These are phyloP conservation scores for Loris lydekkerianus DNA, from an alignment of 2,797 vertebrate species.

Conservation along the genomic window DNA sequence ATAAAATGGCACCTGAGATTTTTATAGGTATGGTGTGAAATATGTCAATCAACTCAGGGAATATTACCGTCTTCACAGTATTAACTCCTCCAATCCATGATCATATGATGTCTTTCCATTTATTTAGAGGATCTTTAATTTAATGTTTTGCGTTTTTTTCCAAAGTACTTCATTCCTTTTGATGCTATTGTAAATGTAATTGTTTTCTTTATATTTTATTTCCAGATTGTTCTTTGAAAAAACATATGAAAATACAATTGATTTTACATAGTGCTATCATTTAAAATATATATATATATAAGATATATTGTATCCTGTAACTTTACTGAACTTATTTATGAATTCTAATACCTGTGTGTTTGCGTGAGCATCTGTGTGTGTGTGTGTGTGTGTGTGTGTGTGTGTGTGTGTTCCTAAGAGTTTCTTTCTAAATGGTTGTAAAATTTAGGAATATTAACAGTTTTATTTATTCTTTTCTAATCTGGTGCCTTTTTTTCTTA, in stretches of 20 bases:
- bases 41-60: background rate
- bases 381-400: background rate
- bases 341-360: background rate
- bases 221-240: background rate
- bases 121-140: background rate
- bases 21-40: background rate
- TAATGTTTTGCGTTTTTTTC: background rate
- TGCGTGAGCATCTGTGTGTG: background rate
- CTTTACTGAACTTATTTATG: background rate
- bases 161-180: conserved; percentile 1
- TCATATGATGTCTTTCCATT: background rate
- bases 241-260: background rate
- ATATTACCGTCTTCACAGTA: background rate
- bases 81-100: background rate
- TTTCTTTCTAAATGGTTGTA: background rate
- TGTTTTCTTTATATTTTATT: background rate
- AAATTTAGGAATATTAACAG: background rate
- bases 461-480: conserved; percentile 18
- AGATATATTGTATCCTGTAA: background rate
- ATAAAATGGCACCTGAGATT: background rate
- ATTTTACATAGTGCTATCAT: background rate
- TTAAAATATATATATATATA: too few relatives aligned
- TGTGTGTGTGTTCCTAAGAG: background rate
- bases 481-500: background rate
- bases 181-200: background rate